These are phyloP conservation scores for Luperina testacea DNA, from an alignment of 2,888 invertebrate genomes.

Conservation along the genomic window DNA sequence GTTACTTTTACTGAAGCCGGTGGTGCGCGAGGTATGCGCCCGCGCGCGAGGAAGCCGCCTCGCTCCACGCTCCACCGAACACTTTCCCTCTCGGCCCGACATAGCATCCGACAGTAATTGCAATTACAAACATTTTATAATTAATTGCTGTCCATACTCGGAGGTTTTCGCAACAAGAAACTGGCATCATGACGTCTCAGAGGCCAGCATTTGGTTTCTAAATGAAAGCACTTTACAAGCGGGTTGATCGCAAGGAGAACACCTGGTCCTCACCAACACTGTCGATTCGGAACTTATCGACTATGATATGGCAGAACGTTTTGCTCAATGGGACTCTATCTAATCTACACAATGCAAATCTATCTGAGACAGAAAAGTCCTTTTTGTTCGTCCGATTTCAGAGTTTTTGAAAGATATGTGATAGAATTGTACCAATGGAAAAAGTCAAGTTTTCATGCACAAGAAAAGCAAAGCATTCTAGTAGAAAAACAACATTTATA, in stretches of 20 bases:
- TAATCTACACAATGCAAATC: slow-evolving; percentile 6
- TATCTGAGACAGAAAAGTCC: slow-evolving; percentile 2
- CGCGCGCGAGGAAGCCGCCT: slow-evolving; percentile 77
- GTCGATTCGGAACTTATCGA: background rate
- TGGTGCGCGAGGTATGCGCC: slow-evolving; percentile 69
- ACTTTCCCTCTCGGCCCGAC: slow-evolving; percentile 86
- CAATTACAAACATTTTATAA: slow-evolving; percentile 75
- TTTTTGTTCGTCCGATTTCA: slow-evolving; percentile 9
- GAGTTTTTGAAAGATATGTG: slow-evolving; percentile 19
- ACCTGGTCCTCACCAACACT: slow-evolving; percentile 31
- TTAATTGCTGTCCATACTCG: slow-evolving; percentile 69
- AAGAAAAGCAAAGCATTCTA: slow-evolving; percentile 61
- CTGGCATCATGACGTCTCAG: slow-evolving; percentile 66
- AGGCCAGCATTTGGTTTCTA: slow-evolving; percentile 75
- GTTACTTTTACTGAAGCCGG: slow-evolving; percentile 78
- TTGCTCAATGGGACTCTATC: slow-evolving; percentile 2
- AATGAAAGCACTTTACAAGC: slow-evolving; percentile 79
- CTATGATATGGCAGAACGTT: slow-evolving; percentile 1
- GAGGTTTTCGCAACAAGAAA: slow-evolving; percentile 72
- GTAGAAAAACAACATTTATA: slow-evolving; percentile 50
- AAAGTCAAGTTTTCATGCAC: slow-evolving; percentile 58
- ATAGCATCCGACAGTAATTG: slow-evolving; percentile 78
- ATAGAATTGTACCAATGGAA: slow-evolving; percentile 22
- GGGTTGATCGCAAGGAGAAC: slow-evolving; percentile 66
- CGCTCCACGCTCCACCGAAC: slow-evolving; percentile 81